Base-by-base conservation (phyloP, 2,113 vertebrate genomes). In the Pomatorhinus ruficollis region DNA sequence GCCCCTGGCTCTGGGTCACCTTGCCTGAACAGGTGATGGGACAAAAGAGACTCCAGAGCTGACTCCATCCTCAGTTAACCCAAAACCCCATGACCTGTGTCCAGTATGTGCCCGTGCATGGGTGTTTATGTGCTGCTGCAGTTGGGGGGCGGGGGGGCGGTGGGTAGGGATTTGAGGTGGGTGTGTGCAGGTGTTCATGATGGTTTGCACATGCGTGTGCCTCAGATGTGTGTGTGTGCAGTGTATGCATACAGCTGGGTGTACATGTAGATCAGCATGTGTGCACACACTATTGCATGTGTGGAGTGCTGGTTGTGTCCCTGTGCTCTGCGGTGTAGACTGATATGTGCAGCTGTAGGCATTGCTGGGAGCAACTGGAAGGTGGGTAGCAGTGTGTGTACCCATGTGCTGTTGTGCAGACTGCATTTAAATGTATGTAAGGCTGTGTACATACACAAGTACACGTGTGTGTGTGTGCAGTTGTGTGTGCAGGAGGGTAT, bases 61-160 rank as follows among this genome's bases (percentile, higher is more conserved):
- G 50, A 25, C 57, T 42, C 23, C 35, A 60, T 8, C 12, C 27
- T 53, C 90, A 50, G 20, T 27, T 37, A 22, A n/a, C 11, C 31
- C 44, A 59, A 42, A 33, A 50, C 31, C 13, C 35, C 44, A 57
- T 12, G 42, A 56, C 24, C 24, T 39, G 11, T 68, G 53, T 66
- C 27, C 0, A 1, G 27, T 21, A 27, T 40, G 33, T n/a, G 31
- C 15, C 6, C 10, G 15, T 45, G n/a, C 27, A 15, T 6, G 20
- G 21, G 8, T 52, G 33, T 64, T 27, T 54, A 40, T 68, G 33
- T 52, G 53, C 33, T 44, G 61, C 31, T 37, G 30, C 42, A 15
- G 18, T 5, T 33, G 28, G 6, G 40, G 3, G 6, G 11, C 11
- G 31, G 20, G 52, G 50, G 15, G 16, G 50, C 9, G 50, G 45